A percentile compares a stretch with the other conserved stretches of the same genome.
Evolutionary conservation across 2,888 invertebrate species (phyloP).

Genomic region (Ephialtes manifestator): DNA sequence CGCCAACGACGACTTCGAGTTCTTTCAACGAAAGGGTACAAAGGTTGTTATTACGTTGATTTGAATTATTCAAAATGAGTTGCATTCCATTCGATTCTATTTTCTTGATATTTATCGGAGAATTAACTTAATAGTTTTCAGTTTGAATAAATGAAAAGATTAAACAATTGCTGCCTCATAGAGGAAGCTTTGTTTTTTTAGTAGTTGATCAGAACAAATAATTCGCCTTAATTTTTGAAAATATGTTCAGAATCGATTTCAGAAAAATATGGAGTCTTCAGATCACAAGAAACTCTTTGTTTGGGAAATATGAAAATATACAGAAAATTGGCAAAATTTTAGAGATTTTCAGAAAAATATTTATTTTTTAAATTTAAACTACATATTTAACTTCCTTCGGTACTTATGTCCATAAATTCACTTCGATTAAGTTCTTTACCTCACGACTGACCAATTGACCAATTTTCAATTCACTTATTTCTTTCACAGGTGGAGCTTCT

Average conservation of each 20-base stretch:
- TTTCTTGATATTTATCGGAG: not conserved
- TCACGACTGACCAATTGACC: not conserved
- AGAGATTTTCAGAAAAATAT: too few relatives aligned
- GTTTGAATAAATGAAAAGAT: not conserved
- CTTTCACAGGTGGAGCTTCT: conserved; percentile 78
- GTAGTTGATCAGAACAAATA: too few relatives aligned
- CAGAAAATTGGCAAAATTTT: too few relatives aligned
- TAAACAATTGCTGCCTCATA: too few relatives aligned
- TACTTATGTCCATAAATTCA: not conserved
- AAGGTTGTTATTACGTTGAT: conserved; percentile 75
- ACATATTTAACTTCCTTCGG: not conserved
- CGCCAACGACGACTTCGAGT: conserved; percentile 89
- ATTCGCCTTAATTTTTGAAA: too few relatives aligned
- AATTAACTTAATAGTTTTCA: not conserved
- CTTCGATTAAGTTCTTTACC: not conserved
- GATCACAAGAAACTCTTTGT: too few relatives aligned
- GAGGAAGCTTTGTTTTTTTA: too few relatives aligned
- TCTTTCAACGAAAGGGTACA: conserved; percentile 86
- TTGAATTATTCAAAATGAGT: conserved; percentile 31
- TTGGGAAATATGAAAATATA: too few relatives aligned
- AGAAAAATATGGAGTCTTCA: too few relatives aligned
- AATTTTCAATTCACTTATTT: not conserved
- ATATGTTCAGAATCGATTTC: too few relatives aligned
- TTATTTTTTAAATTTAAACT: too few relatives aligned
- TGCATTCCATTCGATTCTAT: not conserved